Evolutionary conservation across 2,797 vertebrate genomes (phyloP).

Genomic region (Hydrolagus colliei): DNA sequence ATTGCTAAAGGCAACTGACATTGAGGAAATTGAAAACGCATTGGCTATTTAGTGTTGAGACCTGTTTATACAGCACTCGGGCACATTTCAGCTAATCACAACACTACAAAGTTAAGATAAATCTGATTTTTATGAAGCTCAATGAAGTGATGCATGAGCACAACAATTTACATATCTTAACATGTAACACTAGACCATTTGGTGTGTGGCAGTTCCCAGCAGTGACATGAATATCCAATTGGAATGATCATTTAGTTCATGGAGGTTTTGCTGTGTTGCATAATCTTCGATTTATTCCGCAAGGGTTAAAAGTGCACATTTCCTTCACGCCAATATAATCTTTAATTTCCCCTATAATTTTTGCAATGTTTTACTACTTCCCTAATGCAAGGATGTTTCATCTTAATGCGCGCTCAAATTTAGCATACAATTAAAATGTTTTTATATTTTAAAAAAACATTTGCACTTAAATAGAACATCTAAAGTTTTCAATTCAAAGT

Average conservation of each 20-base stretch:
- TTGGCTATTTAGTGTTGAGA: slow-evolving; percentile 26
- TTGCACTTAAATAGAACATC: too few species aligned
- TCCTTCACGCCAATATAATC: background rate
- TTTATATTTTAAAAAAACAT: too few species aligned
- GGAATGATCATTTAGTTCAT: slow-evolving; percentile 14
- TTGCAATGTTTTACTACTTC: too few species aligned
- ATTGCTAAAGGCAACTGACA: background rate
- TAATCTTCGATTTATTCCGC: background rate
- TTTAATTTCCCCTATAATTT: too few species aligned
- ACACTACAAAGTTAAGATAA: slow-evolving; percentile 28
- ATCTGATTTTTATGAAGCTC: slow-evolving; percentile 30
- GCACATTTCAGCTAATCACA: slow-evolving; percentile 18
- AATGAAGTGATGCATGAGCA: slow-evolving; percentile 29
- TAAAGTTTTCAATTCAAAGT: too few species aligned
- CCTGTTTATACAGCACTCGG: slow-evolving; percentile 16
- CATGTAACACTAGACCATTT: slow-evolving; percentile 24
- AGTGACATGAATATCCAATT: slow-evolving; percentile 27
- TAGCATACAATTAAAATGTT: too few species aligned
- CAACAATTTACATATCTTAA: slow-evolving; percentile 24
- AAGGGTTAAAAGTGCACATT: slow-evolving; percentile 13
- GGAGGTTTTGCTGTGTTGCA: slow-evolving; percentile 2
- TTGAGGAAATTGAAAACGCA: slow-evolving; percentile 5
- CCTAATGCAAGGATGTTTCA: too few species aligned
- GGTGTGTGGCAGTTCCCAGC: slow-evolving; percentile 19
- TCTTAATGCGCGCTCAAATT: too few species aligned